A percentile compares a stretch with the other conserved stretches of the same genome.
Evolutionary conservation across 2,888 invertebrate genomes (phyloP).

Genomic region (Pyrochroa serraticornis): DNA sequence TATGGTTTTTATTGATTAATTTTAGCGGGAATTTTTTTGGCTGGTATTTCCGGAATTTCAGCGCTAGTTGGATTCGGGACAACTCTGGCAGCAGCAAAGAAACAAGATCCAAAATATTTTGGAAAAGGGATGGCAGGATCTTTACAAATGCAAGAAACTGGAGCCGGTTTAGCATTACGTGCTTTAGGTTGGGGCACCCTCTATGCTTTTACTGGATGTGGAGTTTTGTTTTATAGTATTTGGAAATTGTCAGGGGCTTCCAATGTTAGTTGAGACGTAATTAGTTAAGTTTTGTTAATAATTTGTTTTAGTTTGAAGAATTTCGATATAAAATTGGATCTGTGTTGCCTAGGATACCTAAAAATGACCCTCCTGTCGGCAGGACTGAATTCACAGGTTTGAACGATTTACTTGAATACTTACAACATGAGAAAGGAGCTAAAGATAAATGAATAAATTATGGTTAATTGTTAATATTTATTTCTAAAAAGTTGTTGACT

Average conservation of each 20-base stretch:
- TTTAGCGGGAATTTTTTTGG: conserved; percentile 74
- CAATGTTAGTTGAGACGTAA: conserved; percentile 65
- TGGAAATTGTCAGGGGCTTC: conserved; percentile 90
- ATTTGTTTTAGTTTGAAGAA: conserved; percentile 71
- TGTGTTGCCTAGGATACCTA: conserved; percentile 76
- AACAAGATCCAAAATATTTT: conserved; percentile 79
- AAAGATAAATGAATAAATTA: conserved; percentile 38
- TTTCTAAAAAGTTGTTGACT: too few relatives aligned
- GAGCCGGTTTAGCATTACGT: conserved; percentile 76
- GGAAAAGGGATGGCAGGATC: conserved; percentile 72
- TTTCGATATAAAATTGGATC: conserved; percentile 82
- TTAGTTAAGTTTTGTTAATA: too few relatives aligned
- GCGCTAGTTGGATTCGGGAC: conserved; percentile 81
- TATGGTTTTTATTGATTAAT: conserved; percentile 30
- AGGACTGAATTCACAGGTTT: conserved; percentile 86
- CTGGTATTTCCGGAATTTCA: conserved; percentile 77
- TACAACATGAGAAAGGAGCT: conserved; percentile 62
- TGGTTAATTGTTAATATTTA: conserved; percentile 7
- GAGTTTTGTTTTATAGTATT: conserved; percentile 78
- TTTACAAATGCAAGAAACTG: conserved; percentile 72
- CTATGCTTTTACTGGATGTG: conserved; percentile 85
- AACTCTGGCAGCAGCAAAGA: conserved; percentile 78
- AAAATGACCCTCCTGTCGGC: conserved; percentile 78
- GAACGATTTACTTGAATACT: conserved; percentile 82
- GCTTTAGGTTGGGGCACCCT: conserved; percentile 89